A percentile compares a stretch with the other conserved stretches of the same genome.
phyloP scores from a whole-genome alignment of 2,797 vertebrate species.

The Gymnocypris eckloni region DNA sequence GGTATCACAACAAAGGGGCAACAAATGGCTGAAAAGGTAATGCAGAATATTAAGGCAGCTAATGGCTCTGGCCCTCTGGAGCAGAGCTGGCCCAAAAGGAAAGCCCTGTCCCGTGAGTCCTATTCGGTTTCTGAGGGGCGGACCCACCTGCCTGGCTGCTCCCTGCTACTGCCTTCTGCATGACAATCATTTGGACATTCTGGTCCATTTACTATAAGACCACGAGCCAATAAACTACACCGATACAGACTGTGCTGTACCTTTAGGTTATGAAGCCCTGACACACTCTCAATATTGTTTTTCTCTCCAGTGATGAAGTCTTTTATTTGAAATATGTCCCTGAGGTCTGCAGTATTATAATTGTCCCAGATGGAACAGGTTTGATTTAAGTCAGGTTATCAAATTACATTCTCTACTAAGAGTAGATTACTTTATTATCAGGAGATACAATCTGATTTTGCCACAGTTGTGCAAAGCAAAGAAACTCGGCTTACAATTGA shows the following conservation, averaged over 20 bases:
- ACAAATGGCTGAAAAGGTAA: slow-evolving; percentile 82
- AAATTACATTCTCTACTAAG: slow-evolving; percentile 32
- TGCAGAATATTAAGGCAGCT: slow-evolving; percentile 72
- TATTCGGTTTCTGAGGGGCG: slow-evolving; percentile 83
- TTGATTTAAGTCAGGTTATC: slow-evolving; percentile 55
- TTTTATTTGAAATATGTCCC: slow-evolving; percentile 51
- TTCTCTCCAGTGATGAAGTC: background rate
- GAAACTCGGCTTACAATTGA: background rate
- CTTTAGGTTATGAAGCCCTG: slow-evolving; percentile 7
- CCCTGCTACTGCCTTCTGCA: slow-evolving; percentile 65
- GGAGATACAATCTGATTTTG: background rate
- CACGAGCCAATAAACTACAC: slow-evolving; percentile 31
- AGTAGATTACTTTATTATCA: slow-evolving; percentile 6
- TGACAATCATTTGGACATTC: slow-evolving; percentile 62
- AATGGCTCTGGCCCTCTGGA: slow-evolving; percentile 72
- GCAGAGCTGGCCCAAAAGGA: slow-evolving; percentile 74
- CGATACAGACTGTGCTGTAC: background rate
- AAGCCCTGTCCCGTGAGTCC: slow-evolving; percentile 80
- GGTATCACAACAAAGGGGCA: slow-evolving; percentile 86
- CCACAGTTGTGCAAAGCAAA: background rate
- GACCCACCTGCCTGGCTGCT: slow-evolving; percentile 72
- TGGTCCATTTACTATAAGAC: slow-evolving; percentile 37
- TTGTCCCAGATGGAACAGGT: slow-evolving; percentile 45
- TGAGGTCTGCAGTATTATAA: slow-evolving; percentile 42
- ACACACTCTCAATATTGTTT: slow-evolving; percentile 14